phyloP scores from a whole-genome alignment of 2,888 invertebrate species.

The Polietes domitor region DNA sequence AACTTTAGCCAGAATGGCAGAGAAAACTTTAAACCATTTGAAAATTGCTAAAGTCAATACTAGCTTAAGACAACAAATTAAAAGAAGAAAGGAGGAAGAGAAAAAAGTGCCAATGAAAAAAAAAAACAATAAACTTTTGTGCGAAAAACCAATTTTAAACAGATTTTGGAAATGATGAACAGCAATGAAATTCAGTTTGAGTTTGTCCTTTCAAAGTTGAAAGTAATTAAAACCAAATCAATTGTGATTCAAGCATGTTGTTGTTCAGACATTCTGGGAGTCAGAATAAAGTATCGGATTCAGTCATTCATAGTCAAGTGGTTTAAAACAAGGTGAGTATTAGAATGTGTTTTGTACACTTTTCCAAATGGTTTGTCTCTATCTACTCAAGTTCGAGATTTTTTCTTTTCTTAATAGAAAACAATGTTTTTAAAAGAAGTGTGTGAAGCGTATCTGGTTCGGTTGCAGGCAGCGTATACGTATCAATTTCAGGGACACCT shows the following conservation, averaged over 20 bases:
- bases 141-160: slow-evolving; percentile 59
- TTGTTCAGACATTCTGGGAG: too few species aligned
- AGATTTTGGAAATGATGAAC: slow-evolving; percentile 55
- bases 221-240: neutral
- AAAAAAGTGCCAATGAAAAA: slow-evolving; percentile 15
- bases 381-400: too few species aligned
- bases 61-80: neutral
- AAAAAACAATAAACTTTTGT: slow-evolving; percentile 49
- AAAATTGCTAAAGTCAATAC: slow-evolving; percentile 17
- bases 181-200: slow-evolving; percentile 49
- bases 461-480: too few species aligned
- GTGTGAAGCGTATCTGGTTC: too few species aligned
- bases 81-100: slow-evolving; percentile 12
- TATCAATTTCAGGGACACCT: too few species aligned
- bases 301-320: too few species aligned
- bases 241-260: neutral
- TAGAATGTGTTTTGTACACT: too few species aligned
- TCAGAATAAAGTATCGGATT: too few species aligned
- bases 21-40: slow-evolving; percentile 30
- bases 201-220: slow-evolving; percentile 22
- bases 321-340: too few species aligned
- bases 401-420: too few species aligned
- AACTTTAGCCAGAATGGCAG: neutral
- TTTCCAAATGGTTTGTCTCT: too few species aligned
- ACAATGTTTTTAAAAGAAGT: too few species aligned